Conservation (phyloP, 37 sponge, comb jelly and placozoan species). For the Hexactinellida sp. region DNA sequence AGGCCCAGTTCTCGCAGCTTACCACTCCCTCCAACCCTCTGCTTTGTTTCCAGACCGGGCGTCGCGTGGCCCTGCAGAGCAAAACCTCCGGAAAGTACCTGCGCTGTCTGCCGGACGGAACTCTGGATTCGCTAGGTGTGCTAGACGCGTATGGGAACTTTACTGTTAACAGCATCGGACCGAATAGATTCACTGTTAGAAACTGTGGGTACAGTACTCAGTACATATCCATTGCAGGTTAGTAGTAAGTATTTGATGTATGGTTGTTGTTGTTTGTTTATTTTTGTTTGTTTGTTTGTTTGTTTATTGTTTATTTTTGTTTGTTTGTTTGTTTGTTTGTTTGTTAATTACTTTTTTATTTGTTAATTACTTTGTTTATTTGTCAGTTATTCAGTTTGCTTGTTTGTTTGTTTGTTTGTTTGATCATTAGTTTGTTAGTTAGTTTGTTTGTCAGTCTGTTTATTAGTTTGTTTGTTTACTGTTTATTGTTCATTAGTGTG, state of each 20-base stretch:
- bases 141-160: neutral
- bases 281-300: neutral
- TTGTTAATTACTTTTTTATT: too few species aligned
- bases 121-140: neutral
- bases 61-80: neutral
- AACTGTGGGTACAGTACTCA: neutral
- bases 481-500: too few species aligned
- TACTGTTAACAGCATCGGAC: neutral
- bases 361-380: too few species aligned
- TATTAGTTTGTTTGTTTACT: too few species aligned
- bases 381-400: too few species aligned
- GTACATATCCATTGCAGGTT: neutral
- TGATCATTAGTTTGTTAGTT: too few species aligned
- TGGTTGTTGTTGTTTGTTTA: neutral
- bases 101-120: neutral
- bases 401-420: too few species aligned
- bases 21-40: neutral
- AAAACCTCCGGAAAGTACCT: neutral
- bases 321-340: too few species aligned
- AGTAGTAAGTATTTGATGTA: too few species aligned
- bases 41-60: neutral
- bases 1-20: slow-evolving; percentile 5
- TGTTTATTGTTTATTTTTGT: too few species aligned
- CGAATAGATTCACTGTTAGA: neutral
- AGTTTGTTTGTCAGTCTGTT: too few species aligned